A percentile compares a stretch with the other conserved stretches of the same genome.
Evolutionary conservation across 2,888 invertebrate genomes (phyloP).

Genomic region (Hartigia nigra): DNA sequence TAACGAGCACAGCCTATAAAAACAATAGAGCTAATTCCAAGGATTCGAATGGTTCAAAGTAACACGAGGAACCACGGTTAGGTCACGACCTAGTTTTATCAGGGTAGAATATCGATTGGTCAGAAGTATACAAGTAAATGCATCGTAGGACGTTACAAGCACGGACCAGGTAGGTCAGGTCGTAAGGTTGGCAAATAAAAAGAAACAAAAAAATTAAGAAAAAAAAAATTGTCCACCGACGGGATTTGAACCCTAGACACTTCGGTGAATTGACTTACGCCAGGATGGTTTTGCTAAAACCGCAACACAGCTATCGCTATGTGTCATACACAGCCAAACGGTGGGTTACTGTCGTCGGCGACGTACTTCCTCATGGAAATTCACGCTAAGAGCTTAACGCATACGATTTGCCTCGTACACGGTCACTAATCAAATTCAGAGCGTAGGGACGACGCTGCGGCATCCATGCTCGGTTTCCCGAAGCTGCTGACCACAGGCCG

Average conservation of each 20-base stretch:
- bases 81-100: background rate
- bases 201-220: too few relatives aligned
- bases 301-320: background rate
- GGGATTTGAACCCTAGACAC: background rate
- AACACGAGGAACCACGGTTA: background rate
- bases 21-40: background rate
- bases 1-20: background rate
- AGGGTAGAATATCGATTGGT: background rate
- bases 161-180: background rate
- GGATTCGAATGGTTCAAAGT: background rate
- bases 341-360: background rate
- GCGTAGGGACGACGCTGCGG: constrained; percentile 24
- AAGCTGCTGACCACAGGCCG: background rate
- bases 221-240: background rate
- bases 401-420: constrained; percentile 9
- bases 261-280: background rate
- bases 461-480: constrained; percentile 43
- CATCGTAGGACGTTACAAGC: background rate
- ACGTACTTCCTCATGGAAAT: constrained; percentile 13
- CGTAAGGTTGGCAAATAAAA: background rate
- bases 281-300: background rate
- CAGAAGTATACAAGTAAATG: background rate
- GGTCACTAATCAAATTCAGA: constrained; percentile 44
- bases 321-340: background rate
- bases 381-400: constrained; percentile 18